A percentile compares a stretch with the other conserved stretches of the same genome.
These are phyloP conservation scores for Danaus chrysippus DNA, from an alignment of 2,888 invertebrate genomes.

Conservation along the genomic window DNA sequence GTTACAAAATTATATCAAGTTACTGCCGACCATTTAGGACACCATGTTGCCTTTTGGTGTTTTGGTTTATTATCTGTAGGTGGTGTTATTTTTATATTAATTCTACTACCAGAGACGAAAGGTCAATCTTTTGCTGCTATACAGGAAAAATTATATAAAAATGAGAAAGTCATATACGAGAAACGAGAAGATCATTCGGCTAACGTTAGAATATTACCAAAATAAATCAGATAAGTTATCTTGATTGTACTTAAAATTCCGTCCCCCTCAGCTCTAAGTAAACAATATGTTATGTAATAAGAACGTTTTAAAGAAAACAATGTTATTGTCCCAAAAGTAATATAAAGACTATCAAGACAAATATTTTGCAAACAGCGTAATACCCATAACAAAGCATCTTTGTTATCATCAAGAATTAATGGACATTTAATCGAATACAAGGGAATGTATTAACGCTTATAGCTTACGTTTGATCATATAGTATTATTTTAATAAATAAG, in stretches of 20 bases:
- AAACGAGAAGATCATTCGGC: slow-evolving; percentile 56
- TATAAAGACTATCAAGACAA: no score
- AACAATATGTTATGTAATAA: no score
- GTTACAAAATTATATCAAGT: slow-evolving; percentile 80
- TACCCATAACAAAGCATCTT: no score
- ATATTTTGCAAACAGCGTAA: no score
- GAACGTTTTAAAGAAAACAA: no score
- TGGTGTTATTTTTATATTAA: slow-evolving; percentile 74
- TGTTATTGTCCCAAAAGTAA: no score
- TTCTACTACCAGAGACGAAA: slow-evolving; percentile 79
- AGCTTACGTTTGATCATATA: no score
- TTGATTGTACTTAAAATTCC: slow-evolving; percentile 14
- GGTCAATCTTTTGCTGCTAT: slow-evolving; percentile 81
- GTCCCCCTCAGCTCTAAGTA: background rate
- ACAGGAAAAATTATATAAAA: slow-evolving; percentile 67
- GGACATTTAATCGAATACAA: no score
- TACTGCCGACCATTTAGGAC: slow-evolving; percentile 71
- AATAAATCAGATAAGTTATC: slow-evolving; percentile 4
- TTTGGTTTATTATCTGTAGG: slow-evolving; percentile 71
- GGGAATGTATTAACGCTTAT: no score
- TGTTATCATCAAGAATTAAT: no score
- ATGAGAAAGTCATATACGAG: slow-evolving; percentile 58
- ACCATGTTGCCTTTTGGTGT: slow-evolving; percentile 77
- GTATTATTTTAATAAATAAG: no score
- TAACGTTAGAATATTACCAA: slow-evolving; percentile 50